Evolutionary conservation across 2,113 vertebrate genomes (phyloP).

Genomic region (Gallinago paraguaiae): DNA sequence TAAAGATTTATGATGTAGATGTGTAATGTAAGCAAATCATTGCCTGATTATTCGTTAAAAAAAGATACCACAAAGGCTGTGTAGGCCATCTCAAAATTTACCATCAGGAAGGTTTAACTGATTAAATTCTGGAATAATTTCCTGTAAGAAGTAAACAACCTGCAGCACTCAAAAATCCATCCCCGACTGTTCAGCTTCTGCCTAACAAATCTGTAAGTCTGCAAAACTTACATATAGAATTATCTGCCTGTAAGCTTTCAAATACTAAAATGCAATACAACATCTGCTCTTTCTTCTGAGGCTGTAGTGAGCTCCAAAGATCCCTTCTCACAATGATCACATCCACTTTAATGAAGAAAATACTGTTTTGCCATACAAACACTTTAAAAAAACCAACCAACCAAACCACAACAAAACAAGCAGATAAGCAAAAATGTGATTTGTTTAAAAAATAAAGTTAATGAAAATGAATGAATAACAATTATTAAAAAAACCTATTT

Average conservation of each 20-base stretch:
- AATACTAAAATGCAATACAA: background rate
- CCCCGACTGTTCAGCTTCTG: background rate
- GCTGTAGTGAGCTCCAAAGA: background rate
- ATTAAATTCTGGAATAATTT: background rate
- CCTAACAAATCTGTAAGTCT: background rate
- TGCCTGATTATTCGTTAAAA: background rate
- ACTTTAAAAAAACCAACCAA: background rate
- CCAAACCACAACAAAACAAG: background rate
- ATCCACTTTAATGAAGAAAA: background rate
- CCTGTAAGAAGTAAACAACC: background rate
- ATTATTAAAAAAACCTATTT: background rate
- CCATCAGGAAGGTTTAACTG: background rate
- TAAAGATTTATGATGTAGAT: background rate
- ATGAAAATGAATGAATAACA: background rate
- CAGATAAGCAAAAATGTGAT: background rate
- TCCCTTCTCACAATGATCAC: background rate
- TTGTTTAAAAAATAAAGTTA: background rate
- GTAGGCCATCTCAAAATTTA: background rate
- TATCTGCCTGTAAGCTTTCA: background rate
- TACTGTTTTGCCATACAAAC: background rate
- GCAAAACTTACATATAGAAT: background rate
- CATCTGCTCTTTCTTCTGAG: background rate
- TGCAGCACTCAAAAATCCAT: background rate
- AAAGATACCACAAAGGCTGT: background rate
- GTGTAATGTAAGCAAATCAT: background rate